A percentile compares a stretch with the other conserved stretches of the same genome.
Evolutionary conservation across 2,113 vertebrate species (phyloP).

Genomic region (Sinosuthora webbiana): DNA sequence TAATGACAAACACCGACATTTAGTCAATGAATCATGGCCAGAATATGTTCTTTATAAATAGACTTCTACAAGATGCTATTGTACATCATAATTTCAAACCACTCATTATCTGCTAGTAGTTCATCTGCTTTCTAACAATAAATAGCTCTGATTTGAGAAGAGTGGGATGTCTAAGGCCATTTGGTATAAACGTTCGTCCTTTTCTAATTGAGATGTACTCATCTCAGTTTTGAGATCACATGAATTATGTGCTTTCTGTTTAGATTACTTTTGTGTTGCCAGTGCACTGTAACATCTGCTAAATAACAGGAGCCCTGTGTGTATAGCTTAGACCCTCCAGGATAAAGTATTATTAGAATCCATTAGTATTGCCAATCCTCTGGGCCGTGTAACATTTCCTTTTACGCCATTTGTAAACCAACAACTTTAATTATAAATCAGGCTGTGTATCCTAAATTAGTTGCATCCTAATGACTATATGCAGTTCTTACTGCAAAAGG

Average conservation of each 20-base stretch:
- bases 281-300: neutral
- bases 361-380: neutral
- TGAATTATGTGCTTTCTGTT: neutral
- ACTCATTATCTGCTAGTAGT: neutral
- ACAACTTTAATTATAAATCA: constrained; percentile 51
- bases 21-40: constrained; percentile 9
- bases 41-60: constrained; percentile 23
- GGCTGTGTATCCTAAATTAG: neutral
- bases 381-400: neutral
- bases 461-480: neutral
- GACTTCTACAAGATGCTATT: neutral
- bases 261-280: neutral
- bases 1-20: constrained; percentile 14
- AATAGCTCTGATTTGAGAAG: constrained; percentile 7
- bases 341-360: constrained; percentile 10
- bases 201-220: constrained; percentile 5
- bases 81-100: neutral
- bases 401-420: neutral
- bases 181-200: neutral
- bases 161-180: neutral
- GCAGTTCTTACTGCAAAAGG: neutral
- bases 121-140: constrained; percentile 13
- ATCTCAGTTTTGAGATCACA: neutral
- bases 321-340: neutral
- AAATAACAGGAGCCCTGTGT: neutral